phyloP scores from a whole-genome alignment of 2,113 vertebrate genomes.

The Xiphophorus maculatus region DNA sequence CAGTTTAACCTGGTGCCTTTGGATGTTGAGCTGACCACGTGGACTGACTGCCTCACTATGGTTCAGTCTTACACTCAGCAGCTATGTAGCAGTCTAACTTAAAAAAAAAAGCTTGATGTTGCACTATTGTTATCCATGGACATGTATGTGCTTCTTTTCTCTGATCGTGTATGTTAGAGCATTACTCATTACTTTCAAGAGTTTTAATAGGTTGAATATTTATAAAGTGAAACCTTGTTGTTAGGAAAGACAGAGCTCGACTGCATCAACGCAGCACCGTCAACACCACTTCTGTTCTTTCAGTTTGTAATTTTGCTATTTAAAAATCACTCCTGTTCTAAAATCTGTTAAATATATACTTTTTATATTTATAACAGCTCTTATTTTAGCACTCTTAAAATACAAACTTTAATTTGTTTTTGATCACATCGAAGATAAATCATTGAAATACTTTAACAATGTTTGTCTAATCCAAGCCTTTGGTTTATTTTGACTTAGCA shows the following conservation, averaged over 20 bases:
- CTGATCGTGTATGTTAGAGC: slow-evolving; percentile 36
- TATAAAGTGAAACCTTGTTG: slow-evolving; percentile 25
- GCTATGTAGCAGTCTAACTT: slow-evolving; percentile 82
- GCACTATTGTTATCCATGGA: slow-evolving; percentile 80
- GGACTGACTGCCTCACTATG: slow-evolving; percentile 56
- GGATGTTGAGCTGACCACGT: slow-evolving; percentile 72
- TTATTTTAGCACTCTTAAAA: slow-evolving; percentile 32
- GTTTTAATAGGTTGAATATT: slow-evolving; percentile 42
- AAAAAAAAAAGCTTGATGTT: slow-evolving; percentile 75
- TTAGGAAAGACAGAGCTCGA: slow-evolving; percentile 43
- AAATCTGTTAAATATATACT: neutral
- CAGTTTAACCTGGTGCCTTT: slow-evolving; percentile 79
- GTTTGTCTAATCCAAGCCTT: slow-evolving; percentile 5
- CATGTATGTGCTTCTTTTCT: slow-evolving; percentile 53
- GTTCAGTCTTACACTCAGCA: slow-evolving; percentile 78
- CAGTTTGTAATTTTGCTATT: slow-evolving; percentile 20
- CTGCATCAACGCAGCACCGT: slow-evolving; percentile 4
- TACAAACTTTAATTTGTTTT: slow-evolving; percentile 16
- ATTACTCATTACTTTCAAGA: slow-evolving; percentile 28
- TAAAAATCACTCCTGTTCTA: slow-evolving; percentile 24
- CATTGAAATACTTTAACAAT: neutral
- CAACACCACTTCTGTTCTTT: slow-evolving; percentile 9
- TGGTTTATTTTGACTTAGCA: slow-evolving; percentile 4
- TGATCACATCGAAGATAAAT: slow-evolving; percentile 9
- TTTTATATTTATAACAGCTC: slow-evolving; percentile 24